Evolutionary conservation across 1,140 invertebrate species (phyloP), one percentile per base, ranked within the genome.

Genomic region (Delia radicum): DNA sequence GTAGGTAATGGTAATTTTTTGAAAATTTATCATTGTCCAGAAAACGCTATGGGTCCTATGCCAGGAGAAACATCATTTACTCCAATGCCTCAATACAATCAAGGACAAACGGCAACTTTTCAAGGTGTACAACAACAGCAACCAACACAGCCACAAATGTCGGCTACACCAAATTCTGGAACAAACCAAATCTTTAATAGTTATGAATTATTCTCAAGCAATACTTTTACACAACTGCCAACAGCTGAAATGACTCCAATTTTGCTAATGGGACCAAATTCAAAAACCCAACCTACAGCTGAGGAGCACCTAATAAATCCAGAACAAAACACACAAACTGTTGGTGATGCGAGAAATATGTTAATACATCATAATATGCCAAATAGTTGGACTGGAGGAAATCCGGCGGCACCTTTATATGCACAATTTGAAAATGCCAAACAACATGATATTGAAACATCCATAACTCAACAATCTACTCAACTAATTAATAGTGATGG

Each of bases 351-450:
- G 1, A 73, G 37, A 15, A 85, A 85, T 76, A 78, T 83, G 75
- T 80, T 89, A 62, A 91, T 94, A 69, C 93, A n/a, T n/a, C n/a
- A 94, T 77, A 93, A 94, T 86, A 87, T 94, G 18, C 90, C 94
- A 12, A 92, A 92, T n/a, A 94, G n/a, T 42, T 94, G 93, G 93
- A 90, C 90, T 7, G 93, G 92, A 12, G 21, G 21, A 4, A 94
- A 94, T 83, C 90, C 91, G n/a, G 92, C 93, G 71, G 93, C 93
- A 2, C 93, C 92, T 7, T 24, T 33, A n/a, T 95, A 94, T 81
- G 92, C 91, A 75, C 93, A 93, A 7, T 94, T 95, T 87, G 93
- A 92, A 12, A 89, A 21, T 21, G 87, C 24, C 87, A 87, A 13
- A 15, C 26, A 65, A 37, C 77, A 74, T 18, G 74, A 75, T 0